A percentile compares a stretch with the other conserved stretches of the same genome.
phyloP scores from a whole-genome alignment of 1,140 invertebrate species.

The Brachionus manjavacas region DNA sequence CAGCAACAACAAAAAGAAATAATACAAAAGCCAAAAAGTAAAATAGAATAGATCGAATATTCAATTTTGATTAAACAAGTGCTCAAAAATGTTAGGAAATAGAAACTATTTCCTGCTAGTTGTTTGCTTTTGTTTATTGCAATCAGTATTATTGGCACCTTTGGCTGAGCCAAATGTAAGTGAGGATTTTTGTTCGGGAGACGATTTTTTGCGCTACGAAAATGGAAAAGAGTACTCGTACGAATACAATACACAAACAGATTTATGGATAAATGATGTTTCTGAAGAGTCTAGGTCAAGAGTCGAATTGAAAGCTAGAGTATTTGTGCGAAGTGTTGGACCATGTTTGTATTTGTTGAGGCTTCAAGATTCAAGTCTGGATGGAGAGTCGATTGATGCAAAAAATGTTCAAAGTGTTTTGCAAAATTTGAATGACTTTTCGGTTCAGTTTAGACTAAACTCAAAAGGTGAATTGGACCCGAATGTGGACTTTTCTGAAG shows the following conservation, averaged over 20 bases:
- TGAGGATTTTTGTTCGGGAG: neutral
- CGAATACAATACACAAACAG: neutral
- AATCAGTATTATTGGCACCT: neutral
- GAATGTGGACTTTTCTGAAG: conserved; percentile 12
- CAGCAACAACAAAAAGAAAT: neutral
- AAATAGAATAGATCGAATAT: neutral
- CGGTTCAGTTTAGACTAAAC: conserved; percentile 31
- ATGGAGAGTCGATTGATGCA: conserved; percentile 15
- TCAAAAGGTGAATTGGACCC: conserved; percentile 31
- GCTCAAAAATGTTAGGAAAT: conserved; percentile 7
- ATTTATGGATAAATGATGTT: conserved; percentile 41
- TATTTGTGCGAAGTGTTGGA: conserved; percentile 1
- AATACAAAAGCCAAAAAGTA: neutral
- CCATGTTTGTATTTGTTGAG: conserved; percentile 36
- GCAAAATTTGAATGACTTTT: neutral
- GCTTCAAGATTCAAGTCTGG: neutral
- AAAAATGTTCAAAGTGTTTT: neutral
- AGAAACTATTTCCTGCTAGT: conserved; percentile 24
- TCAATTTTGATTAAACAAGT: neutral
- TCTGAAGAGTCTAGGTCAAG: conserved; percentile 12
- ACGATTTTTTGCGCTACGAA: neutral
- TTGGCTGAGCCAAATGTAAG: neutral
- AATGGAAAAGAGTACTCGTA: conserved; percentile 35
- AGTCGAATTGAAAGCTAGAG: conserved; percentile 21
- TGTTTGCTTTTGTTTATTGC: neutral